Percentiles rank a stretch among this genome's conserved stretches.
These are phyloP conservation scores for Fregetta grallaria DNA, from an alignment of 2,113 vertebrate genomes.

Conservation along the genomic window DNA sequence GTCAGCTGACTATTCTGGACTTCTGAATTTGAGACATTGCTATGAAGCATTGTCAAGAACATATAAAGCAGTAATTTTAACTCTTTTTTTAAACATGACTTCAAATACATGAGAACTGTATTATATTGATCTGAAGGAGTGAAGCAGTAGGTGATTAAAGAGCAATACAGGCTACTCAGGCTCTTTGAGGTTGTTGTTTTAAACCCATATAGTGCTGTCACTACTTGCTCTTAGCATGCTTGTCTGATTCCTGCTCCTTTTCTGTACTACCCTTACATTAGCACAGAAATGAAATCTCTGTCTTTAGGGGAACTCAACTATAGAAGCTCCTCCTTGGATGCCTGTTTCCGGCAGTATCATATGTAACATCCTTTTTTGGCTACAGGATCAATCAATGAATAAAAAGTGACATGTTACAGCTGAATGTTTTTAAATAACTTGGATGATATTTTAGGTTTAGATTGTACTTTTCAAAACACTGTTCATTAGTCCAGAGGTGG, in stretches of 20 bases:
- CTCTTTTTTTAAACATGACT: background rate
- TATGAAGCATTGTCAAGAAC: background rate
- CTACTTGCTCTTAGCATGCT: background rate
- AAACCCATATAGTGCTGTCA: background rate
- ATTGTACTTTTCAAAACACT: background rate
- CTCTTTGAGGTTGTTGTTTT: background rate
- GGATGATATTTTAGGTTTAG: background rate
- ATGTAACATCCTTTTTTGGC: background rate
- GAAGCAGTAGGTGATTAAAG: background rate
- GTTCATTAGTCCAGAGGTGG: background rate
- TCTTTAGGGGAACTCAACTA: background rate
- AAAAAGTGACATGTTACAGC: background rate
- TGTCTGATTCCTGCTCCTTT: background rate
- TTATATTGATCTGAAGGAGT: background rate
- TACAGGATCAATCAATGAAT: background rate
- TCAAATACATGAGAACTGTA: fast-evolving
- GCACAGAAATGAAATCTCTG: background rate
- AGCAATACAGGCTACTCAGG: background rate
- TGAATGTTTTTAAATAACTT: background rate
- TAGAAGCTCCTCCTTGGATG: background rate
- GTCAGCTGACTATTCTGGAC: background rate
- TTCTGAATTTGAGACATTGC: background rate
- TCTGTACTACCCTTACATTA: background rate
- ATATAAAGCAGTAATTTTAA: background rate
- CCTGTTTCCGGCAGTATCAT: background rate